phyloP scores from a whole-genome alignment of 2,888 invertebrate genomes.

The Gymnoscelis rufifasciata region DNA sequence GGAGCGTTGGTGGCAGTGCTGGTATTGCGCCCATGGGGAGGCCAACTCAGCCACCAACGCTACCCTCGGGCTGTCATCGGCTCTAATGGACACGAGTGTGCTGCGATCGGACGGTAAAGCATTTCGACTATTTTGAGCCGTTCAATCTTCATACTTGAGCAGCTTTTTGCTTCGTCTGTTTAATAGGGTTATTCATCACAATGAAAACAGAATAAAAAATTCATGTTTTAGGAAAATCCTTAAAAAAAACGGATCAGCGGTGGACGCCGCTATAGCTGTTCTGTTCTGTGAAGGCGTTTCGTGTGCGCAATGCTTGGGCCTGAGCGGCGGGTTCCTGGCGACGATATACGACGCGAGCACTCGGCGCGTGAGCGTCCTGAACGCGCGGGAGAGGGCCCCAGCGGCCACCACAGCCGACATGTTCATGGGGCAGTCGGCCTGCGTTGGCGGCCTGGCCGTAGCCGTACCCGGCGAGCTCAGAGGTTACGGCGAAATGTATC shows the following conservation, averaged over 20 bases:
- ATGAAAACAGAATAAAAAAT: not conserved
- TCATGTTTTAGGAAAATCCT: conserved; percentile 81
- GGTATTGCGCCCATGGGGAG: conserved; percentile 64
- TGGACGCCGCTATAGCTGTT: conserved; percentile 92
- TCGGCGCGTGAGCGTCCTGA: conserved; percentile 80
- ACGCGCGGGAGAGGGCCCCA: conserved; percentile 90
- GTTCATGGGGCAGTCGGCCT: conserved; percentile 78
- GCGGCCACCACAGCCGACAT: conserved; percentile 81
- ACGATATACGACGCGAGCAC: conserved; percentile 85
- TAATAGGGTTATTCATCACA: too few relatives aligned
- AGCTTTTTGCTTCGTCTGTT: too few relatives aligned
- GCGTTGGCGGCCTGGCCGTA: conserved; percentile 83
- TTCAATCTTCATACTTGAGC: too few relatives aligned
- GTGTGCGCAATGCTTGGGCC: conserved; percentile 90
- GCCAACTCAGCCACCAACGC: conserved; percentile 53
- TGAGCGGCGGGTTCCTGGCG: conserved; percentile 95
- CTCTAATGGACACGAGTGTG: conserved; percentile 87
- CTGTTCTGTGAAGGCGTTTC: conserved; percentile 92
- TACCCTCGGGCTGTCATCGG: conserved; percentile 81
- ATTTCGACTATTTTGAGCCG: too few relatives aligned
- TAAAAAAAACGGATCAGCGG: conserved; percentile 85
- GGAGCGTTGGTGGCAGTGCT: conserved; percentile 69
- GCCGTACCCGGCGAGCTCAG: conserved; percentile 95
- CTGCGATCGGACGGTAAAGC: conserved; percentile 41
- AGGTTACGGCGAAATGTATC: conserved; percentile 89